phyloP scores from a whole-genome alignment of 2,113 vertebrate genomes.

The Mormoops blainvillei region DNA sequence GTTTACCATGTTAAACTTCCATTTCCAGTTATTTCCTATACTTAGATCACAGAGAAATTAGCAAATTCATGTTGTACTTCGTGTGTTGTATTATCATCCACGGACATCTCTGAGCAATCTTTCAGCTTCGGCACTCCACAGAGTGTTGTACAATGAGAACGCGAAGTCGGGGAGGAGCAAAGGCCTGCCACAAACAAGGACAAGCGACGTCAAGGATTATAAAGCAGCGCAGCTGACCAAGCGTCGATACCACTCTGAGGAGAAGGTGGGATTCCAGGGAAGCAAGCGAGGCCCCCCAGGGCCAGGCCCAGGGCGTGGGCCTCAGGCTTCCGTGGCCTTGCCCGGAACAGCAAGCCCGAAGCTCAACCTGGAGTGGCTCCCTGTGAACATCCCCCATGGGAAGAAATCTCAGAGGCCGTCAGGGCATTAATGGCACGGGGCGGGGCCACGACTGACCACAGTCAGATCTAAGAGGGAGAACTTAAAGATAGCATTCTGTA shows the following conservation, averaged over 20 bases:
- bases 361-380: not conserved
- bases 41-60: not conserved
- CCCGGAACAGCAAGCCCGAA: too few relatives aligned
- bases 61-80: not conserved
- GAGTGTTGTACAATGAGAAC: not conserved
- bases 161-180: not conserved
- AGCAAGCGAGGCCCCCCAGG: not conserved
- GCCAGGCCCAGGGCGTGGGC: not conserved
- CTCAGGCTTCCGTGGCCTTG: accelerated
- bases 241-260: not conserved
- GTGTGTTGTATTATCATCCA: too few relatives aligned
- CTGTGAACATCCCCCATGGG: not conserved
- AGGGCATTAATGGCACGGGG: accelerated
- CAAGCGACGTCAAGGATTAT: not conserved
- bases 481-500: not conserved
- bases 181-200: not conserved
- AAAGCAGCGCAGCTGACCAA: not conserved
- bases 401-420: not conserved
- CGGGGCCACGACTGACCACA: too few relatives aligned
- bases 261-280: not conserved
- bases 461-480: not conserved
- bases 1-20: not conserved
- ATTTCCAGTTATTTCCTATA: not conserved
- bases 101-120: not conserved
- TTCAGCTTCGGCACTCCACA: not conserved